A percentile compares a stretch with the other conserved stretches of the same genome.
These are phyloP conservation scores for Erethizon dorsatum DNA, from an alignment of 2,797 vertebrate species.

Conservation along the genomic window DNA sequence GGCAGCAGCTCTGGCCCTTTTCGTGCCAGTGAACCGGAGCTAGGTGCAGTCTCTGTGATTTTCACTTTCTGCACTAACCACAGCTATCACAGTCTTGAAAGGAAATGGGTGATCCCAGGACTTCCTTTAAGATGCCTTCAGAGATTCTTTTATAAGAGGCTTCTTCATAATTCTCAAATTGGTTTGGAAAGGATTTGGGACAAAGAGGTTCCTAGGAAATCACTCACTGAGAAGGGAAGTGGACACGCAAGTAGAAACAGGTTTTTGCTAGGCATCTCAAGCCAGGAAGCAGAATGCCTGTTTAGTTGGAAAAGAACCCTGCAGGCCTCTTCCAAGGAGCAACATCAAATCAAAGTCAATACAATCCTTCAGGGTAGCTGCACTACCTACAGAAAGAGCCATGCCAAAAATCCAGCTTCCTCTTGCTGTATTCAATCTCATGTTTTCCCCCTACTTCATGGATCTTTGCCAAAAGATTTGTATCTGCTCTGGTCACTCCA, in stretches of 20 bases:
- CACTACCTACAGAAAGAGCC: not conserved
- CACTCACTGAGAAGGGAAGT: not conserved
- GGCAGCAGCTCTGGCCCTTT: not conserved
- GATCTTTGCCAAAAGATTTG: not conserved
- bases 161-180: constrained; percentile 38
- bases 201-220: not conserved
- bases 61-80: not conserved
- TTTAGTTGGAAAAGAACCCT: not conserved
- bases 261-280: not conserved
- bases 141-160: not conserved
- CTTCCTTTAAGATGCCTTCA: constrained; percentile 26
- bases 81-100: not conserved
- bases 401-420: not conserved
- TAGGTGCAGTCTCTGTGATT: not conserved
- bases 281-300: not conserved
- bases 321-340: not conserved
- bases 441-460: not conserved
- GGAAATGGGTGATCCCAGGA: not conserved
- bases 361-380: not conserved
- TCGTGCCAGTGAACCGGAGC: not conserved
- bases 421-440: not conserved
- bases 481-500: not conserved
- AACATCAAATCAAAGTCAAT: not conserved
- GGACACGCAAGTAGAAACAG: not conserved
- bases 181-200: constrained; percentile 3